Conservation (phyloP, 2,113 vertebrate genomes). For the Paramormyrops kingsleyae region DNA sequence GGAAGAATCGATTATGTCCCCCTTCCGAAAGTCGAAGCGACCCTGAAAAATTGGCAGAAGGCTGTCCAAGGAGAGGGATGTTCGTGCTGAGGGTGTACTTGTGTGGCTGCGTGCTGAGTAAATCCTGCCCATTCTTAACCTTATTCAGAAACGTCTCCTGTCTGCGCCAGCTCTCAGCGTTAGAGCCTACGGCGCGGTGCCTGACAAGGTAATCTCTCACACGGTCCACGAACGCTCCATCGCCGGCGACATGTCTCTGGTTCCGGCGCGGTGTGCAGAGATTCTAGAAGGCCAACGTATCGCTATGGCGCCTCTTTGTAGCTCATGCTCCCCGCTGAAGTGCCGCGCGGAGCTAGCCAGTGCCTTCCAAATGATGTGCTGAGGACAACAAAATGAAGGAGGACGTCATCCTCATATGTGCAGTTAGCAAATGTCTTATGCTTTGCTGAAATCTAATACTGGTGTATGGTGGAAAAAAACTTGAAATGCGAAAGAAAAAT, state of each 20-base stretch:
- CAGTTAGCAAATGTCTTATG: background rate
- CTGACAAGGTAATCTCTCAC: constrained; percentile 69
- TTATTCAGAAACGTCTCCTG: constrained; percentile 74
- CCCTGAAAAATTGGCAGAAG: background rate
- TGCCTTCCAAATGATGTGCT: constrained; percentile 14
- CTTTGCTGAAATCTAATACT: background rate
- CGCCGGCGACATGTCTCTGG: background rate
- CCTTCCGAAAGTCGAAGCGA: background rate
- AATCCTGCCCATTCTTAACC: constrained; percentile 43
- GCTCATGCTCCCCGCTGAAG: background rate
- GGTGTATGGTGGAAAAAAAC: no score
- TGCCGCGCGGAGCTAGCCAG: background rate
- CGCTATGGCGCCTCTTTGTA: background rate
- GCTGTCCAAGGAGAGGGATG: background rate
- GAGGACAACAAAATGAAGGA: background rate
- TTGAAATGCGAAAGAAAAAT: background rate
- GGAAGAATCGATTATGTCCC: background rate
- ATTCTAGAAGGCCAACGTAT: no score
- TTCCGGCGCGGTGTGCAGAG: background rate
- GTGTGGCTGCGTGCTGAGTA: constrained; percentile 51
- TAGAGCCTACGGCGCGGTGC: constrained; percentile 71
- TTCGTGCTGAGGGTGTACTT: constrained; percentile 7
- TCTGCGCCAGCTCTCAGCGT: constrained; percentile 71
- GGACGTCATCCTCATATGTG: background rate
- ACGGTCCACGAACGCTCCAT: constrained; percentile 26